phyloP scores from a whole-genome alignment of 2,888 invertebrate species.

The Pegoplata infirma region DNA sequence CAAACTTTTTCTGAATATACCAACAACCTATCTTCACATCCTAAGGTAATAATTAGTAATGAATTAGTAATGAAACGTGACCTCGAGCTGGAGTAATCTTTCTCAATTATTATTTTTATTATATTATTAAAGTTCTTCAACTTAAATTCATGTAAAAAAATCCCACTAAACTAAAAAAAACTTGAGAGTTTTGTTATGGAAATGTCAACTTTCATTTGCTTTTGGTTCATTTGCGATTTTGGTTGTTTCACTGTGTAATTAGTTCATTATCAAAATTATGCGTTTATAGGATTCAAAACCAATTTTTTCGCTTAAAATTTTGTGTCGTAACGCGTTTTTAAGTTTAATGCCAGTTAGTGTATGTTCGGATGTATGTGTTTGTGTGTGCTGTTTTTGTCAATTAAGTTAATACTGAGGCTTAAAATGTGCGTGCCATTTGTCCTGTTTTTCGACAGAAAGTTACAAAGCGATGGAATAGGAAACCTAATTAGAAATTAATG shows the following conservation, averaged over 20 bases:
- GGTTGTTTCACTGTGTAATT: constrained; percentile 44
- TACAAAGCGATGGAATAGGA: constrained; percentile 16
- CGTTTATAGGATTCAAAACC: constrained; percentile 52
- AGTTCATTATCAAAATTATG: constrained; percentile 55
- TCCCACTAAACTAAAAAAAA: too few species aligned
- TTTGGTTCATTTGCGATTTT: neutral
- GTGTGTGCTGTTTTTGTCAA: constrained; percentile 11
- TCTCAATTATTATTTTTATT: too few species aligned
- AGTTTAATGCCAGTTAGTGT: neutral
- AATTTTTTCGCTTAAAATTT: constrained; percentile 37
- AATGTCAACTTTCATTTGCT: neutral
- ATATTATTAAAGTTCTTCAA: too few species aligned
- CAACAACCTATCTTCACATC: too few species aligned
- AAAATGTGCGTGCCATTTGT: constrained; percentile 51
- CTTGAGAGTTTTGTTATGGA: too few species aligned
- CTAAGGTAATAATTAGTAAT: too few species aligned
- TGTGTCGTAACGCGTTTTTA: constrained; percentile 24
- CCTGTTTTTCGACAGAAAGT: constrained; percentile 15
- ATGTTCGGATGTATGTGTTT: neutral
- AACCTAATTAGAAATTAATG: constrained; percentile 57
- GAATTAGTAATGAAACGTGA: too few species aligned
- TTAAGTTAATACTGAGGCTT: constrained; percentile 50
- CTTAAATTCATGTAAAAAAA: too few species aligned
- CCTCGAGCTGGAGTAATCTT: too few species aligned
- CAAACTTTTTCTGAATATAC: too few species aligned